Evolutionary conservation across 2,113 vertebrate species (phyloP), one percentile per base, ranked within the genome.

Genomic region (Ctenomys sociabilis): DNA sequence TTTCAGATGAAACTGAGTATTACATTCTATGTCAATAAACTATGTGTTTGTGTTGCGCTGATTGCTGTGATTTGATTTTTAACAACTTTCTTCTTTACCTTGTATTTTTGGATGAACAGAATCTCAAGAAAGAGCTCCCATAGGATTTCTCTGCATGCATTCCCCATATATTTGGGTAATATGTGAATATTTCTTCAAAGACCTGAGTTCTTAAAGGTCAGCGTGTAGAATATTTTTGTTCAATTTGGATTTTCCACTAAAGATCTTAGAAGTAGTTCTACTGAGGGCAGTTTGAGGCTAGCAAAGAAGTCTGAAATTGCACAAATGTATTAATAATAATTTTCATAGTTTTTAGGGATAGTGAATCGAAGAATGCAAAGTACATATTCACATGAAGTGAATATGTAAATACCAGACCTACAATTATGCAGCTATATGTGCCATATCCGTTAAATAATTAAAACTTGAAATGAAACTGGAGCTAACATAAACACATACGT

Each of bases 1-100:
- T 61, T 22, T 11, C 13, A n/a, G 78, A 5, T 5, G 3, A 35
- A 57, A 91, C 40, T 0, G 8, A 3, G 24, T 64, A 73, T 57
- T 63, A 91, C 40, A 26, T 24, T 64, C 45, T 66, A n/a, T 1
- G 13, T 81, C 19, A 28, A 5, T 26, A 84, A 83, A 64, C 2
- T 22, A 17, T 66, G 8, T 40, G 16, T 64, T 72, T 73, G 2
- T 70, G 88, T 96, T 90, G 17, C 22, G 5, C 10, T n/a, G 40
- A 22, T 40, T 32, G 30, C 22, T 21, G 63, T 14, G 73, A 11
- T n/a, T 63, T 59, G 40, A 22, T 52, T 49, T 88, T 21, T 3
- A 0, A 26, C 8, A 30, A 0, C 0, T 66, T 3, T 45, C 1
- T 28, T 63, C 45, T 63, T 3, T 21, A 21, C 8, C 1, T 30